These are phyloP conservation scores for Drosophila kohkoa DNA, from an alignment of 1,140 invertebrate genomes.

Conservation along the genomic window DNA sequence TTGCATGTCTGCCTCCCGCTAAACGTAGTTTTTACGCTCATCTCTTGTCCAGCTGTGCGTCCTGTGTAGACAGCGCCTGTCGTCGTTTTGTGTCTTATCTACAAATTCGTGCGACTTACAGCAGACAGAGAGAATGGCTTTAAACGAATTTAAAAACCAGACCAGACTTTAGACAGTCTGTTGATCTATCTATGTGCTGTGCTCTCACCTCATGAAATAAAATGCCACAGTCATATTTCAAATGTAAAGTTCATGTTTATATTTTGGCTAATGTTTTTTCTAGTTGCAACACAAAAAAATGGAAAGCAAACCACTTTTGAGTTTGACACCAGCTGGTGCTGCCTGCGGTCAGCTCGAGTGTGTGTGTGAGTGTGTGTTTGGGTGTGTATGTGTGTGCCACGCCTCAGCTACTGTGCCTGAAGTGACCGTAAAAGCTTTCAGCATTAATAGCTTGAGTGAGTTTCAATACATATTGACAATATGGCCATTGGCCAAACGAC, in stretches of 20 bases:
- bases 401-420: slow-evolving; percentile 55
- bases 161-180: neutral
- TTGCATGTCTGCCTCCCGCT: slow-evolving; percentile 54
- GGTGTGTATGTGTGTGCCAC: slow-evolving; percentile 4
- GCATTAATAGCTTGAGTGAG: slow-evolving; percentile 82
- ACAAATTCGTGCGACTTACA: slow-evolving; percentile 59
- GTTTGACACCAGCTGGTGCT: slow-evolving; percentile 82
- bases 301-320: slow-evolving; percentile 81
- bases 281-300: slow-evolving; percentile 52
- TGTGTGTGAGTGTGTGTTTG: slow-evolving; percentile 1
- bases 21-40: slow-evolving; percentile 78
- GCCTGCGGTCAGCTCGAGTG: slow-evolving; percentile 65
- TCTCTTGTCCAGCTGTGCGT: slow-evolving; percentile 62
- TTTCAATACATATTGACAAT: slow-evolving; percentile 83
- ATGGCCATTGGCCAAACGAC: slow-evolving; percentile 77
- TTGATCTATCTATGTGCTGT: slow-evolving; percentile 3
- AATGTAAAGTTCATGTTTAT: slow-evolving; percentile 80
- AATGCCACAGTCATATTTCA: slow-evolving; percentile 66
- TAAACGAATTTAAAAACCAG: slow-evolving; percentile 43
- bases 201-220: slow-evolving; percentile 23
- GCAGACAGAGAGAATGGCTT: slow-evolving; percentile 31
- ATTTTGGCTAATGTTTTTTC: slow-evolving; percentile 83
- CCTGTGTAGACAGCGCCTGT: slow-evolving; percentile 73
- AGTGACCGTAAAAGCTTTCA: slow-evolving; percentile 82
- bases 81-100: slow-evolving; percentile 78